Percentiles rank a stretch among this genome's conserved stretches.
Evolutionary conservation across 2,888 invertebrate species (phyloP).

Genomic region (Lissocephala sabroskyi): DNA sequence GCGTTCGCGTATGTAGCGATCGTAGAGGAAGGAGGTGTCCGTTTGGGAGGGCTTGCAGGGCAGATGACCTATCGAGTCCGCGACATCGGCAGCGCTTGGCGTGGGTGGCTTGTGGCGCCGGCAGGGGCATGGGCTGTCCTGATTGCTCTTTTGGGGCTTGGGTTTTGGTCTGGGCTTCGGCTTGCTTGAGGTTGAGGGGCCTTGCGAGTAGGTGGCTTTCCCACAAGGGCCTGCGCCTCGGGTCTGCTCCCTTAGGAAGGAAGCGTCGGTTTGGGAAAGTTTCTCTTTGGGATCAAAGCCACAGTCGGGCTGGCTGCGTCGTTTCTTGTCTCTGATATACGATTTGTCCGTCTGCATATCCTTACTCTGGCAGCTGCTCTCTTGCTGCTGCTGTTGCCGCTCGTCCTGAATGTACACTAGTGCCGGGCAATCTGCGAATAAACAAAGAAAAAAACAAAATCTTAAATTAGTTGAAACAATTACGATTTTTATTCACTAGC

Average conservation of each 20-base stretch:
- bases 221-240: too few relatives aligned
- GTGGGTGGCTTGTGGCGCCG: too few relatives aligned
- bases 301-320: background rate
- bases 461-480: slow-evolving; percentile 13
- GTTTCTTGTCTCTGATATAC: slow-evolving; percentile 16
- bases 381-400: too few relatives aligned
- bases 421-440: slow-evolving; percentile 49
- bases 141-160: background rate
- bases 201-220: too few relatives aligned
- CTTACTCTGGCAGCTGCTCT: slow-evolving; percentile 17
- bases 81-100: too few relatives aligned
- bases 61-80: too few relatives aligned
- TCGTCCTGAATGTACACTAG: slow-evolving; percentile 43
- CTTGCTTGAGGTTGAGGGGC: too few relatives aligned
- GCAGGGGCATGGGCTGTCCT: background rate
- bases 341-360: slow-evolving; percentile 33
- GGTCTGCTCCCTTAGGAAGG: too few relatives aligned
- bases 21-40: slow-evolving; percentile 19
- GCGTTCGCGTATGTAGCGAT: slow-evolving; percentile 1
- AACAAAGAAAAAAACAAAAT: slow-evolving; percentile 22
- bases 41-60: slow-evolving; percentile 20
- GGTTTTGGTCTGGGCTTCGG: too few relatives aligned
- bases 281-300: too few relatives aligned
- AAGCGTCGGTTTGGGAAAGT: too few relatives aligned
- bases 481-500: slow-evolving; percentile 9